Base-by-base conservation (phyloP, 1,140 invertebrate species). In the Pseudomyrmex concolor region DNA sequence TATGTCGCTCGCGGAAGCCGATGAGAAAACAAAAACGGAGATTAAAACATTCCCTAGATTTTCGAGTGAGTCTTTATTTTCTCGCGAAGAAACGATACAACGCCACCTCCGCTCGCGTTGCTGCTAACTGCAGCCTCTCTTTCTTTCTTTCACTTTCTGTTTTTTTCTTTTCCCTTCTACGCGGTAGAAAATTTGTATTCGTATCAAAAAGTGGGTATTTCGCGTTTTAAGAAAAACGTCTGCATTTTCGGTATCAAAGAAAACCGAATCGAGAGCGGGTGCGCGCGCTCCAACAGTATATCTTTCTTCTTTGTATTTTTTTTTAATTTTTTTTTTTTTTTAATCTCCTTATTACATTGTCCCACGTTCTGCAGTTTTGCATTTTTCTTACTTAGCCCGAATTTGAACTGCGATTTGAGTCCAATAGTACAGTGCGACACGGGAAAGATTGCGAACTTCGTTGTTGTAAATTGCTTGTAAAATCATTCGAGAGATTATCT, bases 141-240 rank as follows among this genome's bases (percentile, higher is more conserved):
- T 34, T 22, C 12, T 48, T 43, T 68, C 17, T 22, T 2, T n/a
- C 19, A n/a, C n/a, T 68, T 59, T 12, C n/a, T 15, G 10, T 22
- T 17, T 19, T 66, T 8, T 45, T 80, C 80, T 84, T 78, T 85
- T 86, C 87, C 88, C 63, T 86, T 89, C 86, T 91, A 90, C 86
- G 87, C 77, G 89, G 90, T 93, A 93, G 92, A 93, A 93, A 93
- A 93, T 91, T 92, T 92, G 90, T 90, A 87, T 92, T 92, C 85
- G 91, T 93, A 93, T 93, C 91, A 93, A 93, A 93, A 93, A 91
- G 89, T 93, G 88, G 89, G 90, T 90, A 85, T 91, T 86, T 89
- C 90, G 89, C 87, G 83, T 78, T 70, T 82, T 84, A 87, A 73
- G 84, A 87, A 85, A 85, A 84, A 78, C 64, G 74, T 89, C 81